These are phyloP conservation scores for Ophthalmolycus amberensis DNA, from an alignment of 2,113 vertebrate genomes.

Conservation along the genomic window DNA sequence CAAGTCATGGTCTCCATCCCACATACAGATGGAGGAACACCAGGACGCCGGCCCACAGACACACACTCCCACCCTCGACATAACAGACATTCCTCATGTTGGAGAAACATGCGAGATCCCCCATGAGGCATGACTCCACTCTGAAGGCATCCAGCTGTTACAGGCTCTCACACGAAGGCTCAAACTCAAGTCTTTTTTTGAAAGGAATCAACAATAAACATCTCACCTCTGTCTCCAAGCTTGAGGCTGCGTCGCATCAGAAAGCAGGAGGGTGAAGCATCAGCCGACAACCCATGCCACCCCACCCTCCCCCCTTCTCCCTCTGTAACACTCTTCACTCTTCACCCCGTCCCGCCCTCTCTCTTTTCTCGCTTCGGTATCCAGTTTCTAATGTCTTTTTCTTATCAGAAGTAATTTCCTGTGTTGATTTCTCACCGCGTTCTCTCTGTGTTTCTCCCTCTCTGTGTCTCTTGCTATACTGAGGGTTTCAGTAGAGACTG, in stretches of 20 bases:
- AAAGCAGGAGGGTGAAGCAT: slow-evolving; percentile 44
- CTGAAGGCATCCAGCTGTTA: slow-evolving; percentile 49
- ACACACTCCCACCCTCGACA: slow-evolving; percentile 42
- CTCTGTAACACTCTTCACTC: not conserved
- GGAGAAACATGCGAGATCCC: slow-evolving; percentile 56
- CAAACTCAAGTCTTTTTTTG: not conserved
- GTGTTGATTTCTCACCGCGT: not conserved
- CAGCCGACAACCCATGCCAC: slow-evolving; percentile 38
- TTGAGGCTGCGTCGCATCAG: slow-evolving; percentile 4
- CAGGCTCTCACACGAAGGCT: slow-evolving; percentile 1
- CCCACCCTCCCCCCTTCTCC: not conserved
- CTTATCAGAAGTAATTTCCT: slow-evolving; percentile 10
- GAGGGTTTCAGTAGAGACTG: slow-evolving; percentile 26
- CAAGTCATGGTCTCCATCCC: not conserved
- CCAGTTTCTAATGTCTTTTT: not conserved
- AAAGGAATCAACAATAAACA: not conserved
- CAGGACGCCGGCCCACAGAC: slow-evolving; percentile 6
- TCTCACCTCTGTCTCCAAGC: slow-evolving; percentile 71
- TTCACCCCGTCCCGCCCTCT: slow-evolving; percentile 16
- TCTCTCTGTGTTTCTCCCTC: not conserved
- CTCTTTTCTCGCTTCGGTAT: slow-evolving; percentile 4
- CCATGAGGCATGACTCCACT: slow-evolving; percentile 56
- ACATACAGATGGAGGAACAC: not conserved
- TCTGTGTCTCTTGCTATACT: slow-evolving; percentile 15
- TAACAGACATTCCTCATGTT: slow-evolving; percentile 73